These are phyloP conservation scores for Apodemus sylvaticus DNA, from an alignment of 2,113 vertebrate species.

Conservation along the genomic window DNA sequence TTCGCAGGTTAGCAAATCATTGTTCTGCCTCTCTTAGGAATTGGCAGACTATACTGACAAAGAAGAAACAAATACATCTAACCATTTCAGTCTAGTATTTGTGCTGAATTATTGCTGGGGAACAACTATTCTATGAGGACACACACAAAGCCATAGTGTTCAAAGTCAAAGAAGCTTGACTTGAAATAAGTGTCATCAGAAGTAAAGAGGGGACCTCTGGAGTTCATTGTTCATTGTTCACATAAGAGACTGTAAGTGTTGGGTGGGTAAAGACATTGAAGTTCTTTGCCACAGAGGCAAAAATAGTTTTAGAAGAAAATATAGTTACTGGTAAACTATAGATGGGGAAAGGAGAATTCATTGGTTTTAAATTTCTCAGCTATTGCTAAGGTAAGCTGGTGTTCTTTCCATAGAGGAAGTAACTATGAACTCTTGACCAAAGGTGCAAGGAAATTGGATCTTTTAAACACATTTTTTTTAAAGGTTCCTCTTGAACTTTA, in stretches of 20 bases:
- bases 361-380: constrained; percentile 58
- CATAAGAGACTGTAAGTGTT: constrained; percentile 19
- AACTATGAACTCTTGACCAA: constrained; percentile 73
- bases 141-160: neutral
- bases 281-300: constrained; percentile 14
- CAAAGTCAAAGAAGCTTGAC: neutral
- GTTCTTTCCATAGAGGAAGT: constrained; percentile 64
- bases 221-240: constrained; percentile 34
- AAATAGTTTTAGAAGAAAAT: constrained; percentile 37
- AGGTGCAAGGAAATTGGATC: constrained; percentile 71
- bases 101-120: too few relatives aligned
- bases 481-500: constrained; percentile 73
- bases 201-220: neutral
- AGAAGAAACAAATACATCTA: neutral
- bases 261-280: constrained; percentile 34
- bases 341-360: constrained; percentile 21
- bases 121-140: neutral
- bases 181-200: neutral
- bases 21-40: neutral
- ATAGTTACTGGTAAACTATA: constrained; percentile 43
- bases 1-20: constrained; percentile 20
- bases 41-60: neutral
- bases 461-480: constrained; percentile 73
- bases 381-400: constrained; percentile 57
- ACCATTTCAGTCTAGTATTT: neutral